Conservation (phyloP, 2,888 invertebrate genomes). For the Hydriomena furcata region DNA sequence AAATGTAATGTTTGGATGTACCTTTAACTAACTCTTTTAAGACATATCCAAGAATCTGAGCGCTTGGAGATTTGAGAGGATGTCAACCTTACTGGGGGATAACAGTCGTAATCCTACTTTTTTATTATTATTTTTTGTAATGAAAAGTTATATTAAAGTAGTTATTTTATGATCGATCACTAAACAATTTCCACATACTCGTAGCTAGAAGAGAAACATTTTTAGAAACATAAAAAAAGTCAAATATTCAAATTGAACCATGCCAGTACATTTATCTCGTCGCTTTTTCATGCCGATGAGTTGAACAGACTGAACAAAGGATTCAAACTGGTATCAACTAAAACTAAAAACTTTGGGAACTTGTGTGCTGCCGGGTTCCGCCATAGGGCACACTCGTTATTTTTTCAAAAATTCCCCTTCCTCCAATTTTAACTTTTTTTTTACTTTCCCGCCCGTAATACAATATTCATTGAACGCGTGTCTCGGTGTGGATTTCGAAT, state of each 20-base stretch:
- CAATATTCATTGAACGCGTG: conserved; percentile 61
- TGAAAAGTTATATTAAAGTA: too few species aligned
- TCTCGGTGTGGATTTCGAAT: conserved; percentile 50
- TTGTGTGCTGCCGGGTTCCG: conserved; percentile 39
- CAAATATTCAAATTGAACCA: conserved; percentile 41
- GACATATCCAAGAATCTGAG: too few species aligned
- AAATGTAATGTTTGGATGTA: too few species aligned
- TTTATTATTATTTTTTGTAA: too few species aligned
- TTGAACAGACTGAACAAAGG: conserved; percentile 54
- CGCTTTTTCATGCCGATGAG: conserved; percentile 52
- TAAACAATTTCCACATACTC: too few species aligned
- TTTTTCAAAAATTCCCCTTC: conserved; percentile 40
- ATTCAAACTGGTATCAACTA: conserved; percentile 44
- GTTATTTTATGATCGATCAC: too few species aligned
- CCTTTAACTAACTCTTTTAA: too few species aligned
- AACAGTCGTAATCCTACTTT: too few species aligned
- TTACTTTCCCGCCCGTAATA: conserved; percentile 52
- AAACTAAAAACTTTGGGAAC: conserved; percentile 52
- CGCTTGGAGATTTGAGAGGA: too few species aligned
- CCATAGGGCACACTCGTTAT: conserved; percentile 39
- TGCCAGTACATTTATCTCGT: conserved; percentile 52
- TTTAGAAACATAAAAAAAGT: conserved; percentile 34
- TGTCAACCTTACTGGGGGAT: too few species aligned
- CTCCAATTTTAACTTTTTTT: conserved; percentile 52
- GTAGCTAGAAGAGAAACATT: background rate